Percentiles rank a stretch among this genome's conserved stretches.
phyloP scores from a whole-genome alignment of 1,140 invertebrate species.

The Amyelois transitella region DNA sequence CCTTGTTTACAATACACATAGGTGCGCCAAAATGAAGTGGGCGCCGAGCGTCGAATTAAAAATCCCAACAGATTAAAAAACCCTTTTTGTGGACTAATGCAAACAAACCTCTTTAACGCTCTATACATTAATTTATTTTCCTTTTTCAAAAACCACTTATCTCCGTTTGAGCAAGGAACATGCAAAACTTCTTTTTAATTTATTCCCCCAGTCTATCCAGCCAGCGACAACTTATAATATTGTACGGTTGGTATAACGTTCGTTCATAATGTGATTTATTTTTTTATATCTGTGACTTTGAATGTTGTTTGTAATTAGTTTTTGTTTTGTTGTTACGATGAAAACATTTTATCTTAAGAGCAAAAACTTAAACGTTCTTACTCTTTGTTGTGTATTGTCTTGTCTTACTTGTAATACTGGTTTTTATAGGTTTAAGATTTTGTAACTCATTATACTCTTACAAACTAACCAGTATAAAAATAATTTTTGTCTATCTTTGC shows the following conservation, averaged over 20 bases:
- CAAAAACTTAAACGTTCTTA: too few relatives aligned
- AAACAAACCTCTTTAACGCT: not conserved
- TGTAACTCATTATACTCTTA: too few relatives aligned
- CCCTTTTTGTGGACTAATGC: not conserved
- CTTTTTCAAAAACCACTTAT: not conserved
- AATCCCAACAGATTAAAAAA: constrained; percentile 6
- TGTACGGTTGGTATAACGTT: not conserved
- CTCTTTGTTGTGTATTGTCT: too few relatives aligned
- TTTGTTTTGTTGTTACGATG: too few relatives aligned
- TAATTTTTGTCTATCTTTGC: too few relatives aligned
- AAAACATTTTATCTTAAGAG: too few relatives aligned
- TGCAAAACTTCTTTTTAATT: not conserved
- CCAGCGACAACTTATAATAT: not conserved
- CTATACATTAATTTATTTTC: not conserved
- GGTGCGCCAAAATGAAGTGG: too few relatives aligned
- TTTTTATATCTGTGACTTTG: not conserved
- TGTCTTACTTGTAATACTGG: too few relatives aligned
- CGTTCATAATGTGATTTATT: not conserved
- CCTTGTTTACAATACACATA: not conserved
- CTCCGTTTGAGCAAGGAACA: not conserved
- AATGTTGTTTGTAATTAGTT: not conserved
- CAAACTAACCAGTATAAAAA: too few relatives aligned
- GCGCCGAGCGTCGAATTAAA: constrained; percentile 2
- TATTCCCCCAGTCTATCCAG: not conserved
- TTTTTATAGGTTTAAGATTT: too few relatives aligned